phyloP scores from a whole-genome alignment of 2,888 invertebrate species.

The Ramazzottius varieornatus region DNA sequence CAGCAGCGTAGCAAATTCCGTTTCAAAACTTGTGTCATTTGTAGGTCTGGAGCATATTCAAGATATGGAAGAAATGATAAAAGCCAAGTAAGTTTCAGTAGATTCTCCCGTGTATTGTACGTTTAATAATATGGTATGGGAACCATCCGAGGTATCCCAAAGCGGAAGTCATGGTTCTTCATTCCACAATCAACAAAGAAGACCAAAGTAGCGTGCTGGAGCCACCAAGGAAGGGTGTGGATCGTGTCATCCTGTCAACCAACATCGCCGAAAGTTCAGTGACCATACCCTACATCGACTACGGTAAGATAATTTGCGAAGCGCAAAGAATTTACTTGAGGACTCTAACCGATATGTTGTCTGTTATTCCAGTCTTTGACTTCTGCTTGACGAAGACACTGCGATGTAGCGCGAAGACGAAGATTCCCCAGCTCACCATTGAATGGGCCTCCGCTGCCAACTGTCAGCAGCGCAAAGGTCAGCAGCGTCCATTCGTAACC shows the following conservation, averaged over 20 bases:
- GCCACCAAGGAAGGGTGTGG: background rate
- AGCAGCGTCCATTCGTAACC: too few species aligned
- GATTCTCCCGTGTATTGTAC: background rate
- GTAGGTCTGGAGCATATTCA: background rate
- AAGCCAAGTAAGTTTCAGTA: background rate
- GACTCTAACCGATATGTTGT: background rate
- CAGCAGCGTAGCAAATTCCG: too few species aligned
- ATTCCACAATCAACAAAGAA: background rate
- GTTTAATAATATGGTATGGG: background rate
- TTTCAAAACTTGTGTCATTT: background rate
- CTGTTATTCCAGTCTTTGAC: background rate
- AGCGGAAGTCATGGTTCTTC: background rate
- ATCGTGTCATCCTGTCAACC: constrained; percentile 21
- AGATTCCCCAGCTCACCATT: background rate
- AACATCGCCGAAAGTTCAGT: constrained; percentile 25
- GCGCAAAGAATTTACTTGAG: too few species aligned
- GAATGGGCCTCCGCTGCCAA: background rate
- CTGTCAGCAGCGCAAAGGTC: background rate
- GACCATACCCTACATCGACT: constrained; percentile 23
- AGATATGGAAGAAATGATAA: background rate
- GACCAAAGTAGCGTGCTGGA: background rate
- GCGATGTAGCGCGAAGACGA: background rate
- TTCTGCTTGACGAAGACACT: background rate
- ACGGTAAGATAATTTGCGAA: constrained; percentile 12
- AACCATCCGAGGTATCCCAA: background rate